phyloP scores from a whole-genome alignment of 1,140 invertebrate species.

The Drosophila pseudoobscura region DNA sequence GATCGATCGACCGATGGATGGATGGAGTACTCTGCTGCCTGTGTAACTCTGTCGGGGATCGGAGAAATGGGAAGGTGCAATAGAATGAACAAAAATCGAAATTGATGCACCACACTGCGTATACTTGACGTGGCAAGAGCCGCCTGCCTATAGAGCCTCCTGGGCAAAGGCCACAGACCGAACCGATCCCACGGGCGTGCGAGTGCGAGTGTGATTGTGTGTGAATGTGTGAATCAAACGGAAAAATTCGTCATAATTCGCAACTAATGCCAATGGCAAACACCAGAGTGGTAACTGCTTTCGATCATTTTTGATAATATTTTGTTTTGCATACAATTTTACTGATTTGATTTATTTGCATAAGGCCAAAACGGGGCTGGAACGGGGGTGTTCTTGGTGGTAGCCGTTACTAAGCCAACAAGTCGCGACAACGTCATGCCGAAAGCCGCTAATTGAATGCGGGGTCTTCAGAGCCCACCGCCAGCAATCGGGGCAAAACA shows the following conservation, averaged over 20 bases:
- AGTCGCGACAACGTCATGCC: constrained; percentile 61
- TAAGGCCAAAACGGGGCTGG: not conserved
- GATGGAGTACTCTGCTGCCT: not conserved
- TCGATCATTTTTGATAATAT: constrained; percentile 73
- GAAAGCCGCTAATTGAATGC: constrained; percentile 67
- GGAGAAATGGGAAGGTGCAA: constrained; percentile 2
- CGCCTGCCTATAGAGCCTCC: no score
- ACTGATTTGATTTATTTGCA: constrained; percentile 59
- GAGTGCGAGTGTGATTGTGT: constrained; percentile 3
- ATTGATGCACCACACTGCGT: constrained; percentile 51
- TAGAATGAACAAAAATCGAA: constrained; percentile 4
- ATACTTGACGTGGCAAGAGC: constrained; percentile 35
- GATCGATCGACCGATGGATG: constrained; percentile 59
- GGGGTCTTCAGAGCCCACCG: constrained; percentile 38
- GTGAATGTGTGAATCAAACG: no score
- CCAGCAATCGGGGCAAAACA: constrained; percentile 20
- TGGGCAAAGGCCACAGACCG: not conserved
- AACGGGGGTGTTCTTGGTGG: not conserved
- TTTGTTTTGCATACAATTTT: constrained; percentile 70
- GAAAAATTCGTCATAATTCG: constrained; percentile 67
- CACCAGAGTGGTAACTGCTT: constrained; percentile 54
- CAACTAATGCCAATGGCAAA: constrained; percentile 59
- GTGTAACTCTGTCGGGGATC: no score
- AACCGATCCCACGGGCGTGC: constrained; percentile 16
- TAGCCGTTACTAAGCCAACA: constrained; percentile 25